Evolutionary conservation across 2,113 vertebrate species (phyloP).

Genomic region (Isurus oxyrinchus): DNA sequence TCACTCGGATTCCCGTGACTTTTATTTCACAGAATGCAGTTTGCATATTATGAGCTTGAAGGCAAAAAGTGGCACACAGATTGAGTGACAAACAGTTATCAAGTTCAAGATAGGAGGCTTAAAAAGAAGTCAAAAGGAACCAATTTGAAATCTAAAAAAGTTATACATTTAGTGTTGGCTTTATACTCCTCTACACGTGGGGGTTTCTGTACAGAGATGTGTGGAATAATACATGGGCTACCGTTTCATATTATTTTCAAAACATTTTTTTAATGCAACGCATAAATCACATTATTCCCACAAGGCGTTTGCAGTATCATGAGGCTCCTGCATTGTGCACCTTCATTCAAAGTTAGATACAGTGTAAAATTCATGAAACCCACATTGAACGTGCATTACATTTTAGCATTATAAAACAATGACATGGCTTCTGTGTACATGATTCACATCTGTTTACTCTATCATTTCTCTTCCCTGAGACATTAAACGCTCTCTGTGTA

Average conservation of each 20-base stretch:
- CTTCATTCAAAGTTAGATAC: slow-evolving; percentile 33
- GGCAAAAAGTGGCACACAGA: neutral
- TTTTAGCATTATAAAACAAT: neutral
- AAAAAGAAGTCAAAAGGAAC: slow-evolving; percentile 11
- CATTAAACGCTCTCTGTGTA: too few relatives aligned
- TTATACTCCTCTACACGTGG: neutral
- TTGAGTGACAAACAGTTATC: slow-evolving; percentile 1
- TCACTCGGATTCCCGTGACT: neutral
- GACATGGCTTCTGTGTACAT: slow-evolving; percentile 13
- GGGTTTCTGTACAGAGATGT: slow-evolving; percentile 7
- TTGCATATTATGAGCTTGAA: slow-evolving; percentile 22
- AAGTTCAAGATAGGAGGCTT: neutral
- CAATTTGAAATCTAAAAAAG: neutral
- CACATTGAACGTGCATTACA: slow-evolving; percentile 2
- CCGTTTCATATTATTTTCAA: slow-evolving; percentile 26
- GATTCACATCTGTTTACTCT: slow-evolving; percentile 10
- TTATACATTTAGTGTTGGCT: neutral
- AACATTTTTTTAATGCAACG: slow-evolving; percentile 1
- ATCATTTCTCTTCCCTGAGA: slow-evolving; percentile 15
- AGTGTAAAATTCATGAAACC: slow-evolving; percentile 31
- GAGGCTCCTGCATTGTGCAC: neutral
- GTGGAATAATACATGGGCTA: slow-evolving; percentile 16
- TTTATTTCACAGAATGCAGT: neutral
- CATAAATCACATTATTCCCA: slow-evolving; percentile 21
- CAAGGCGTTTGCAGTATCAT: neutral